A percentile compares a stretch with the other conserved stretches of the same genome.
Evolutionary conservation across 2,888 invertebrate species (phyloP).

Genomic region (Andrena haemorrhoa): DNA sequence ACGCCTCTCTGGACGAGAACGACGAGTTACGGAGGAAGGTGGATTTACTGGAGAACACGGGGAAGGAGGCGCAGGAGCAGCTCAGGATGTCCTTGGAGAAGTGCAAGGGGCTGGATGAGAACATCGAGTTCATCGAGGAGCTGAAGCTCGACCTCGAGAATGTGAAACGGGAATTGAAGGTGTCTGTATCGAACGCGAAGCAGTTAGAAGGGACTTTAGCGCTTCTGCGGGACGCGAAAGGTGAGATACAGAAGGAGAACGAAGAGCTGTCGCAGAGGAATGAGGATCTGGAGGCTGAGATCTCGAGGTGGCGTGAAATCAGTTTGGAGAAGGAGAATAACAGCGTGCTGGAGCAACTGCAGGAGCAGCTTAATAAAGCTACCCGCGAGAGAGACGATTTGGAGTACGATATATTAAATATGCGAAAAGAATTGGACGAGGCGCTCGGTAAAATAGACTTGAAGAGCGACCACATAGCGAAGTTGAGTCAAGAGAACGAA

Average conservation of each 20-base stretch:
- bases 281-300: constrained; percentile 75
- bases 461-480: constrained; percentile 62
- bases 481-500: constrained; percentile 73
- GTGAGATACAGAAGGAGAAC: constrained; percentile 83
- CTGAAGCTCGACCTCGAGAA: constrained; percentile 77
- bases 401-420: constrained; percentile 87
- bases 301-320: constrained; percentile 69
- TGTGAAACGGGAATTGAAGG: constrained; percentile 81
- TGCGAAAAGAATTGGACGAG: constrained; percentile 86
- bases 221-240: constrained; percentile 83
- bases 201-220: constrained; percentile 85
- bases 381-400: constrained; percentile 87
- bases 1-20: constrained; percentile 76
- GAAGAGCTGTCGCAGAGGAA: constrained; percentile 75
- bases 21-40: constrained; percentile 83
- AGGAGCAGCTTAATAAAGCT: constrained; percentile 68
- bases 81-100: constrained; percentile 73
- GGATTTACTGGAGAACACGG: constrained; percentile 78
- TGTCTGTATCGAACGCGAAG: constrained; percentile 81
- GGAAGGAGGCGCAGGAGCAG: constrained; percentile 75
- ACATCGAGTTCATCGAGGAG: constrained; percentile 73
- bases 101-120: constrained; percentile 75
- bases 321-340: constrained; percentile 68
- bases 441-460: constrained; percentile 77
- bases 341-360: constrained; percentile 71